These are phyloP conservation scores for Orcinus orca DNA, from an alignment of 2,113 vertebrate genomes.

Conservation along the genomic window DNA sequence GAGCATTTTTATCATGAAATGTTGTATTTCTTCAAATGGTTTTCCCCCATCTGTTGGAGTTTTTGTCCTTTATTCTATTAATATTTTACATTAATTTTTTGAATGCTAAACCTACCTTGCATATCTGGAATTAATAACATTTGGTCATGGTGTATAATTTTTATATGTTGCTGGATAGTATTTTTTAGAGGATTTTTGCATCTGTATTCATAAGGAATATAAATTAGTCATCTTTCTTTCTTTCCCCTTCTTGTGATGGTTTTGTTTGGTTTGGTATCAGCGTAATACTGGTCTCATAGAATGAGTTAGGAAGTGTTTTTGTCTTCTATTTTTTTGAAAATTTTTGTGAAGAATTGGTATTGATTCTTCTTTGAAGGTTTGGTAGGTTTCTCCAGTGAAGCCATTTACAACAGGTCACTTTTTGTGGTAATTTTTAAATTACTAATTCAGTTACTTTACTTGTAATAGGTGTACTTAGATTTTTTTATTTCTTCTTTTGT, in stretches of 20 bases:
- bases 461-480: not conserved
- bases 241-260: no score
- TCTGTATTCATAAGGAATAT: not conserved
- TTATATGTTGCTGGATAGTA: not conserved
- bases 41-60: not conserved
- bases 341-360: not conserved
- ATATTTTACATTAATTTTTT: not conserved
- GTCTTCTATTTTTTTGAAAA: not conserved
- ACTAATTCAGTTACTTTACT: not conserved
- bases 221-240: not conserved
- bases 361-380: slow-evolving; percentile 4
- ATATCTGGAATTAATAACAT: not conserved
- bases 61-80: not conserved
- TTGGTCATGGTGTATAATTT: not conserved
- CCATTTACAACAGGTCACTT: not conserved
- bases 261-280: not conserved
- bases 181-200: not conserved
- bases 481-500: not conserved
- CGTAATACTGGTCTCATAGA: not conserved
- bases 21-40: not conserved
- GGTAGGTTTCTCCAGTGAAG: not conserved
- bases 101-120: not conserved
- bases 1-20: not conserved
- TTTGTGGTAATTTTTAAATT: not conserved
- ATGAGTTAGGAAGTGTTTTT: not conserved